phyloP scores from a whole-genome alignment of 2,113 vertebrate species.

The Trematocara zebra region DNA sequence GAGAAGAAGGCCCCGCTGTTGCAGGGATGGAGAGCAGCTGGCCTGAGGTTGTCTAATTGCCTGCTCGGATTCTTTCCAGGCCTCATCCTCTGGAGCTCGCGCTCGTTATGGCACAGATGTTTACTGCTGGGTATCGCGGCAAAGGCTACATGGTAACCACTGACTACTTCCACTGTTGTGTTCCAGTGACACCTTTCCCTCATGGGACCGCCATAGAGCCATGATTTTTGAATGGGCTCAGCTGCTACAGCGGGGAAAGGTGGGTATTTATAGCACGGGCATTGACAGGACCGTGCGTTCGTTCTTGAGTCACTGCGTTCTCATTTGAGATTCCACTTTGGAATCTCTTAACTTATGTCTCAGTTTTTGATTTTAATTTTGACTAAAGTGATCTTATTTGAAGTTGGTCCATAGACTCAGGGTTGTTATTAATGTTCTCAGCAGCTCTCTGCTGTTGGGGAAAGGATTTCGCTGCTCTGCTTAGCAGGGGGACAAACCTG shows the following conservation, averaged over 20 bases:
- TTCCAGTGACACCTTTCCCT: constrained; percentile 33
- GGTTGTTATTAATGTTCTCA: constrained; percentile 30
- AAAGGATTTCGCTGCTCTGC: constrained; percentile 1
- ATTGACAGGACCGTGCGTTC: constrained; percentile 6
- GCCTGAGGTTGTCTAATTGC: constrained; percentile 68
- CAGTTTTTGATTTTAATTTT: constrained; percentile 32
- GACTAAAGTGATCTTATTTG: constrained; percentile 32
- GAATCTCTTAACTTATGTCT: constrained; percentile 15
- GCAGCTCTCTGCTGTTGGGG: background rate
- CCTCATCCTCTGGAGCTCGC: constrained; percentile 52
- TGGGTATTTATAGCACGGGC: constrained; percentile 18
- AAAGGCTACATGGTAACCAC: constrained; percentile 32
- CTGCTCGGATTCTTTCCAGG: constrained; percentile 60
- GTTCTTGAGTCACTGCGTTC: constrained; percentile 26
- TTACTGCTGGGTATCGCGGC: constrained; percentile 47
- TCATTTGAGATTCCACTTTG: constrained; percentile 20
- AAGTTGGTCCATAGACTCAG: background rate
- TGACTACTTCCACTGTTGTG: constrained; percentile 29
- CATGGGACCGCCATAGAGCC: constrained; percentile 1
- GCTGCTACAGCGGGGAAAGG: constrained; percentile 1
- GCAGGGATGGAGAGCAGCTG: constrained; percentile 65
- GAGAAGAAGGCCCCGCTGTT: constrained; percentile 49
- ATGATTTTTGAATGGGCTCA: constrained; percentile 35
- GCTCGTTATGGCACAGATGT: constrained; percentile 61
- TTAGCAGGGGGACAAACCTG: constrained; percentile 6